Evolutionary conservation across 2,888 invertebrate genomes (phyloP), one percentile per base, ranked within the genome.

Genomic region (Pasiphila rectangulata): DNA sequence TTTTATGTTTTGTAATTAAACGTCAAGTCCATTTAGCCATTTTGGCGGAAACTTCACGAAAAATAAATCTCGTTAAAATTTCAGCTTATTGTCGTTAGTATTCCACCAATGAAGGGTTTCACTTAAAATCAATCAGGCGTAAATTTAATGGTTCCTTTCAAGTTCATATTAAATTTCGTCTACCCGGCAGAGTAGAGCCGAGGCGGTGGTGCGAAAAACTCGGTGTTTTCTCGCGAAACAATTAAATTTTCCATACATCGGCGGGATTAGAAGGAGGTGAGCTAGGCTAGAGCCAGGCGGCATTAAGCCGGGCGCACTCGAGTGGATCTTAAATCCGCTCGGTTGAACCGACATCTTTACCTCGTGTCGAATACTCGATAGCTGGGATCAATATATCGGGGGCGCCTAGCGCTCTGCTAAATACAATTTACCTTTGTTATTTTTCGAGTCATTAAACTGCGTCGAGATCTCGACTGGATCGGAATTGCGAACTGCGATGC

Each of bases 391-490:
- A 84, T 86, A 82, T 77, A 76, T 75, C 68, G 69, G 79, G 76
- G 75, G 74, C 74, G 79, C 80, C 79, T 79, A 79, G 79, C 70
- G 73, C 75, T 40, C 68, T 77, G 79, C 81, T 86, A 83, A 87
- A 87, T 87, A 87, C 87, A 88, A 88, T 88, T 88, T 87, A 86
- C 88, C 87, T 87, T 86, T 87, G 88, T 88, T 88, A 88, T 88
- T 88, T 88, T 87, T 88, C 88, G 87, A 87, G 84, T 88, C 88
- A 88, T 88, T 88, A 86, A 88, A 87, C 85, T 86, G 83, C 84
- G 86, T 85, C 79, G 85, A 83, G 85, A 86, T 86, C 84, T 79
- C 79, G 77, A 83, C 80, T 83, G 72, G 83, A 85, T 83, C 84
- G 84, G 83, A 75, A 83, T 81, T 83, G 82, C 84, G 85, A 86